Percentiles rank a stretch among this genome's conserved stretches.
Conservation (phyloP, 2,113 vertebrate species). For the Amblyopsis rosae region DNA sequence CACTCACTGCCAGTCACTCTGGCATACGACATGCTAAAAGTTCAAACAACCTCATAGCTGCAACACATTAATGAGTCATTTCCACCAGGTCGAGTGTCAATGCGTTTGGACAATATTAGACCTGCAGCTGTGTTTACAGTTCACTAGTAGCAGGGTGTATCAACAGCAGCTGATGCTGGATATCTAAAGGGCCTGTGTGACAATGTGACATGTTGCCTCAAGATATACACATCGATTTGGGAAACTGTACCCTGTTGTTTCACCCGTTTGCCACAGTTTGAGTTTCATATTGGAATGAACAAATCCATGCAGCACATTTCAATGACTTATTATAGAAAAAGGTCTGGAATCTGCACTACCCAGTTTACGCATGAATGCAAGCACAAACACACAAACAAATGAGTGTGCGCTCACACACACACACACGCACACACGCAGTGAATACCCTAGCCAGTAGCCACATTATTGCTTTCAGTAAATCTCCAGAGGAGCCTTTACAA, state of each 20-base stretch:
- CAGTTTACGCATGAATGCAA: too few species aligned
- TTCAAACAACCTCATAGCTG: conserved; percentile 9
- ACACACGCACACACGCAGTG: not conserved
- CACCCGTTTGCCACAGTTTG: not conserved
- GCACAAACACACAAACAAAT: conserved; percentile 7
- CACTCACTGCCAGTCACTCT: too few species aligned
- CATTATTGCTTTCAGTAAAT: conserved; percentile 18
- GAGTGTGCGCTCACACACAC: conserved; percentile 6
- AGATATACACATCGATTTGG: conserved; percentile 19
- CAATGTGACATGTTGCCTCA: conserved; percentile 13
- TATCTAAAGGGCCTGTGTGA: conserved; percentile 32
- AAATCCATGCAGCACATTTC: not conserved
- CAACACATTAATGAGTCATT: conserved; percentile 13
- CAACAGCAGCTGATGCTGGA: conserved; percentile 42
- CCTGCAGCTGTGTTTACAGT: conserved; percentile 37
- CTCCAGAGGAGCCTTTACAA: conserved; percentile 34
- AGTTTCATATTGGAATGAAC: conserved; percentile 20
- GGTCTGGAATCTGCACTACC: too few species aligned
- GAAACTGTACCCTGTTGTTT: conserved; percentile 16
- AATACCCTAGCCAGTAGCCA: conserved; percentile 12
- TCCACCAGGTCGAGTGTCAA: conserved; percentile 3
- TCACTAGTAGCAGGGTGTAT: conserved; percentile 24
- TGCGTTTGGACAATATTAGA: conserved; percentile 14
- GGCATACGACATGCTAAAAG: too few species aligned
- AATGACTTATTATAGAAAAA: too few species aligned